These are phyloP conservation scores for Microvelia longipes DNA, from an alignment of 1,140 invertebrate genomes.

Conservation along the genomic window DNA sequence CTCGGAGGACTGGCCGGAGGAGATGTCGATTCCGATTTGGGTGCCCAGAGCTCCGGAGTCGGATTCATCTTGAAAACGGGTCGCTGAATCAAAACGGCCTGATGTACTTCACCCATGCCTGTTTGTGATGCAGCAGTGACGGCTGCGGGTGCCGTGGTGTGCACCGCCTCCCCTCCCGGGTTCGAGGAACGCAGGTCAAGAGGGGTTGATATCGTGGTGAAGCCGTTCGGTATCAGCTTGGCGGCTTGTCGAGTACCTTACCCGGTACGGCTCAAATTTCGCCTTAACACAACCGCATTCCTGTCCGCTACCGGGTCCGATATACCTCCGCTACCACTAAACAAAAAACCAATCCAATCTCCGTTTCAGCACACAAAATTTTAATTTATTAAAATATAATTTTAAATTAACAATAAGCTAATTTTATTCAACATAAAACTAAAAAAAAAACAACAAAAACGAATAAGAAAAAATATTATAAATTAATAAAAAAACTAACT, in stretches of 20 bases:
- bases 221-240: constrained; percentile 4
- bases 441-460: too few species aligned
- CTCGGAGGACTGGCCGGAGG: constrained; percentile 11
- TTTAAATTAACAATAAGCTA: too few species aligned
- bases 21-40: constrained; percentile 17
- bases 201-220: constrained; percentile 24
- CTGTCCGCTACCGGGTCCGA: constrained; percentile 3
- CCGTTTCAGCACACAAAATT: constrained; percentile 4
- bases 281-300: background rate
- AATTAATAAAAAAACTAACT: too few species aligned
- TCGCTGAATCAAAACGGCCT: constrained; percentile 25
- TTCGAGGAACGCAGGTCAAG: constrained; percentile 23
- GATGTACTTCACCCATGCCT: constrained; percentile 18
- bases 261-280: constrained; percentile 3
- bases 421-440: too few species aligned
- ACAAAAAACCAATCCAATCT: background rate
- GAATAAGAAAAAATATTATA: too few species aligned
- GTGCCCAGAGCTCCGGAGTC: constrained; percentile 23
- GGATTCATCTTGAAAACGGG: constrained; percentile 28
- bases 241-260: constrained; percentile 3
- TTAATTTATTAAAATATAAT: too few species aligned
- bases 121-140: background rate
- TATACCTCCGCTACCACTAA: constrained; percentile 9
- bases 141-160: constrained; percentile 18
- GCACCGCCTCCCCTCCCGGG: background rate